These are phyloP conservation scores for Oscheius sp. DNA, from an alignment of 1,140 invertebrate genomes.

Conservation along the genomic window DNA sequence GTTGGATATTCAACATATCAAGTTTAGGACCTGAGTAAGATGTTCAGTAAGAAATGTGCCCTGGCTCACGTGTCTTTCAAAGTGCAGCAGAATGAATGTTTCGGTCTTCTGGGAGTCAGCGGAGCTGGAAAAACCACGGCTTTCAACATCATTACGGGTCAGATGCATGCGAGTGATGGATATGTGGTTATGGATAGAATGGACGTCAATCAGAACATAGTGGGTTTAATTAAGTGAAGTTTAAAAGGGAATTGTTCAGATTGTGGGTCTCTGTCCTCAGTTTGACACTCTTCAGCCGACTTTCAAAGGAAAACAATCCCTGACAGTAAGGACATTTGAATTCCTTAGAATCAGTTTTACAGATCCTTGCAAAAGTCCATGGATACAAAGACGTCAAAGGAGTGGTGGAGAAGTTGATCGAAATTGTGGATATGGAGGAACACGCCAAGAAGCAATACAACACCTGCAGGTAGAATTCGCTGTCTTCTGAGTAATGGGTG, in stretches of 20 bases:
- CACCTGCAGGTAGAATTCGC: no score
- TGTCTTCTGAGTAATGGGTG: no score
- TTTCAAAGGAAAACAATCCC: constrained; percentile 64
- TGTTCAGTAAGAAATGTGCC: constrained; percentile 24
- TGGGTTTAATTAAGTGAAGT: not conserved
- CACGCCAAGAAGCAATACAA: constrained; percentile 39
- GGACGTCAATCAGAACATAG: constrained; percentile 4
- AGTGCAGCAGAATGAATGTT: constrained; percentile 37
- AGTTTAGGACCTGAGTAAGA: constrained; percentile 25
- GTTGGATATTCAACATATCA: no score
- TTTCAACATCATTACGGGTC: constrained; percentile 74
- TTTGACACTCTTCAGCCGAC: constrained; percentile 65
- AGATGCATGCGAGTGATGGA: constrained; percentile 69
- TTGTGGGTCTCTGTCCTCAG: constrained; percentile 77
- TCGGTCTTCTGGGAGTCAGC: constrained; percentile 44
- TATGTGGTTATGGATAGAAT: constrained; percentile 62
- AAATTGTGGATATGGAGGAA: constrained; percentile 26
- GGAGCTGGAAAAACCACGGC: constrained; percentile 67
- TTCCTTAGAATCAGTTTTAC: no score
- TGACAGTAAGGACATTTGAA: no score
- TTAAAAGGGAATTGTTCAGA: not conserved
- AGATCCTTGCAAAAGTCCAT: constrained; percentile 15
- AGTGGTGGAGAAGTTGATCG: not conserved
- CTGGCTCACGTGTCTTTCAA: constrained; percentile 23
- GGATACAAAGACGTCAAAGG: constrained; percentile 6